phyloP scores from a whole-genome alignment of 2,888 invertebrate genomes.

The Sesia apiformis region DNA sequence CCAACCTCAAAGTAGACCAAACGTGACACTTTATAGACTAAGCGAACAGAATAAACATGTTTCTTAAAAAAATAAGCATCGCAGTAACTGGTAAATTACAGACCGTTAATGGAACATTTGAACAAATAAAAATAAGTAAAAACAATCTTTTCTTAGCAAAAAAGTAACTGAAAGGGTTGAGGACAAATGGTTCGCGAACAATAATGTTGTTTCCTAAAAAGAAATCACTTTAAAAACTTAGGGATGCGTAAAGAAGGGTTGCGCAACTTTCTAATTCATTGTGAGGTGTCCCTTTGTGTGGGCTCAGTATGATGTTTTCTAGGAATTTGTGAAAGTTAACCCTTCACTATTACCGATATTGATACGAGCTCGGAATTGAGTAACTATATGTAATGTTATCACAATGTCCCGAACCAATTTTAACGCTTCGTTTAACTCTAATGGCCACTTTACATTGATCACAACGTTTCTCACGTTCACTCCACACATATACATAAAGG shows the following conservation, averaged over 20 bases:
- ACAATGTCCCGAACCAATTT: conserved; percentile 9
- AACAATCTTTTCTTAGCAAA: conserved; percentile 20
- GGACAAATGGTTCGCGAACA: conserved; percentile 52
- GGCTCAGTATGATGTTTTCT: conserved; percentile 36
- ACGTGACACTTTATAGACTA: neutral
- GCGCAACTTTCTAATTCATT: conserved; percentile 72
- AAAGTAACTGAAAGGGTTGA: conserved; percentile 68
- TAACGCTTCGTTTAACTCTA: conserved; percentile 32
- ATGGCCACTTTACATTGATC: neutral
- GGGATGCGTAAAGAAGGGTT: conserved; percentile 64
- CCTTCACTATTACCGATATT: conserved; percentile 26
- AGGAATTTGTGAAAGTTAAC: conserved; percentile 62
- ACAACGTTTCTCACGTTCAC: neutral
- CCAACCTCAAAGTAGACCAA: conserved; percentile 50
- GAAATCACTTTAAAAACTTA: conserved; percentile 47
- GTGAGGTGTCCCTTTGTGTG: conserved; percentile 50
- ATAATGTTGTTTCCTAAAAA: conserved; percentile 53
- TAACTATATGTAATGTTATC: neutral
- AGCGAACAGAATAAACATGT: neutral
- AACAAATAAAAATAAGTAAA: conserved; percentile 34
- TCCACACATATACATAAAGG: conserved; percentile 3
- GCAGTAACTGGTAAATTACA: neutral
- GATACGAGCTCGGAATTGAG: neutral
- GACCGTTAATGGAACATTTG: conserved; percentile 1
- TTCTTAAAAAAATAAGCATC: neutral